Evolutionary conservation across 1,140 invertebrate species (phyloP).

Genomic region (Physella acuta): DNA sequence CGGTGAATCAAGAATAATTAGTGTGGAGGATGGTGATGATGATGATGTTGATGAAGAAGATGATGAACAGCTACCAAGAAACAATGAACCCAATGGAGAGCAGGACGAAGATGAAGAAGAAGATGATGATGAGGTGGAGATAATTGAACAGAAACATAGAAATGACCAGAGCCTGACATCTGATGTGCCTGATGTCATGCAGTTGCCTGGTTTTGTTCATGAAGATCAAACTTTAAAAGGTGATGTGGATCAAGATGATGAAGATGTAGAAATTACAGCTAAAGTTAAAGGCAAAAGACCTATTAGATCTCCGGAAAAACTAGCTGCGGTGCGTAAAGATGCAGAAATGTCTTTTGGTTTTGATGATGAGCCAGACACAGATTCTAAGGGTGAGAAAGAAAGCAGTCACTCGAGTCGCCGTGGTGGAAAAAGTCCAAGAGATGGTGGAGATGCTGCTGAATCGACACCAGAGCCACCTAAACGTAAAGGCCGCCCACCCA

Average conservation of each 20-base stretch:
- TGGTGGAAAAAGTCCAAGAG: constrained; percentile 5
- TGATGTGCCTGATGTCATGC: constrained; percentile 29
- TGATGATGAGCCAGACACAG: constrained; percentile 26
- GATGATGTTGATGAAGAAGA: constrained; percentile 27
- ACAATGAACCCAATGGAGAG: neutral
- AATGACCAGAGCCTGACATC: constrained; percentile 14
- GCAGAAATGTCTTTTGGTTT: constrained; percentile 32
- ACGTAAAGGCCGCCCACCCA: neutral
- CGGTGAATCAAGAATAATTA: constrained; percentile 35
- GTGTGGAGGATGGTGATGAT: constrained; percentile 31
- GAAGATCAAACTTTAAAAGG: constrained; percentile 25
- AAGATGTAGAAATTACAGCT: constrained; percentile 10
- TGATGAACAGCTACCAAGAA: too few relatives aligned
- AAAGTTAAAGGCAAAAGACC: constrained; percentile 23
- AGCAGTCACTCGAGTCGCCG: neutral
- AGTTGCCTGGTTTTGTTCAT: constrained; percentile 26
- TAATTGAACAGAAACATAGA: neutral
- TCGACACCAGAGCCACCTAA: constrained; percentile 18
- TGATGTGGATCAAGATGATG: constrained; percentile 27
- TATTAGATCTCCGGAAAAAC: constrained; percentile 30
- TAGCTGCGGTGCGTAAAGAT: constrained; percentile 30
- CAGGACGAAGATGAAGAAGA: constrained; percentile 10
- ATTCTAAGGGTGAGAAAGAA: neutral
- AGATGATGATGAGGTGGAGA: constrained; percentile 11
- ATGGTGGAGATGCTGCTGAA: neutral